Evolutionary conservation across 2,888 invertebrate genomes (phyloP).

Genomic region (Crematogaster levior): DNA sequence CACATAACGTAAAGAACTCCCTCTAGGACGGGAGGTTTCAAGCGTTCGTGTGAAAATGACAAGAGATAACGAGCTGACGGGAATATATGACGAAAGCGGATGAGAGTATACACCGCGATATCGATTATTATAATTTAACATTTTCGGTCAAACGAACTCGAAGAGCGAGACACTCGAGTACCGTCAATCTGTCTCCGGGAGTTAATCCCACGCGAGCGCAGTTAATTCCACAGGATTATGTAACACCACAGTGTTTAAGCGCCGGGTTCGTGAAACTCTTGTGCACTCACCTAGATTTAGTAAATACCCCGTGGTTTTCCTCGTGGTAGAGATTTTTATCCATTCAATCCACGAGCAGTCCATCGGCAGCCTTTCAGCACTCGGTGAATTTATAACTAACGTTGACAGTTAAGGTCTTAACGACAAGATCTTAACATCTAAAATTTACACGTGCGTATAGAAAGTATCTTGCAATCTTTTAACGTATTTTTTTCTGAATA

Average conservation of each 20-base stretch:
- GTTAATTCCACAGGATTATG: slow-evolving; percentile 77
- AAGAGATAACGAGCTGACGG: slow-evolving; percentile 44
- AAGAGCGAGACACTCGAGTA: slow-evolving; percentile 50
- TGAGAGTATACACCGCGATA: slow-evolving; percentile 45
- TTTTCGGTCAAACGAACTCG: slow-evolving; percentile 63
- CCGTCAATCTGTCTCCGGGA: slow-evolving; percentile 73
- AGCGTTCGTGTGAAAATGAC: slow-evolving; percentile 26
- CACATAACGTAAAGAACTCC: not conserved
- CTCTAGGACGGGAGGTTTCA: not conserved
- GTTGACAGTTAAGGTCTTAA: not conserved
- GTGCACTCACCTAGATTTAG: slow-evolving; percentile 67
- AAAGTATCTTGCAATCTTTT: not conserved
- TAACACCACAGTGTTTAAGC: slow-evolving; percentile 78
- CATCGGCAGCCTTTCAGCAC: not conserved
- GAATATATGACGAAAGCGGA: not conserved
- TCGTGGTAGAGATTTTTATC: slow-evolving; percentile 57
- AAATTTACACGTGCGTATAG: not conserved
- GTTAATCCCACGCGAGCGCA: slow-evolving; percentile 75
- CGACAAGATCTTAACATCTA: not conserved
- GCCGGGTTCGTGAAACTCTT: slow-evolving; percentile 70
- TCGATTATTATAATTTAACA: slow-evolving; percentile 65
- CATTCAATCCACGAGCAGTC: not conserved
- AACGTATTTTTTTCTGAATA: no score
- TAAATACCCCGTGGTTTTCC: slow-evolving; percentile 68
- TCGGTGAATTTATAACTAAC: not conserved